Base-by-base conservation (phyloP, 2,888 invertebrate species). In the Plagodis pulveraria region DNA sequence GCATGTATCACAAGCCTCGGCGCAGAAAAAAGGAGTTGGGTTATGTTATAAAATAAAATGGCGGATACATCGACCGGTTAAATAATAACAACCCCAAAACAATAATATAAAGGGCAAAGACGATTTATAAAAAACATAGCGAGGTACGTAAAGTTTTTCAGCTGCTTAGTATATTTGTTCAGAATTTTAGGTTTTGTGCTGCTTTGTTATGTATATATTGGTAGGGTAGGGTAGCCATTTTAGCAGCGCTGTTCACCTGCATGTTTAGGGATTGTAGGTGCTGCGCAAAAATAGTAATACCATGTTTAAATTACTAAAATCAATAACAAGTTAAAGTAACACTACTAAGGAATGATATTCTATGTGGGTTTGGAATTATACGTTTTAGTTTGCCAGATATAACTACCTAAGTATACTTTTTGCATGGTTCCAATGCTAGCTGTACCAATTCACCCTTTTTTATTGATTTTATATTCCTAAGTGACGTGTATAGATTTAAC, bases 51-150 rank as follows among this genome's bases (percentile, higher is more conserved):
- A 48, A 67, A 67, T 52, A 86, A 84, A 77, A 88, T 88, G 88
- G 85, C 88, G 74, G 81, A 82, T 74, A 77, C 86, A 77, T 86
- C 87, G 84, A 84, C 84, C 83, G 85, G 87, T 81, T 85, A 67
- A 73, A 67, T 71, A 70, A 73, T 72, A 71, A 55, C 69, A 67
- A 70, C 54, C 66, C 67, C n/a, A 42, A 42, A 42, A 38, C 38
- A 42, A 40, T 40, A 5, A 36, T 69, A 64, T 65, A 70, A 76
- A 73, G 73, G 73, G 72, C 67, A 69, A 67, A 70, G 69, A 71
- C 77, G 74, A 80, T 67, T 72, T 67, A 69, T n/a, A 22, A 22
- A 2, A 10, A 40, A 40, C 50, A 45, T 76, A 73, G 71, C 75
- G 72, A 86, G 86, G 86, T 86, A 80, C 78, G 84, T 82, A 78